These are phyloP conservation scores for Lepidurus packardi DNA, from an alignment of 1,140 invertebrate species.

Conservation along the genomic window DNA sequence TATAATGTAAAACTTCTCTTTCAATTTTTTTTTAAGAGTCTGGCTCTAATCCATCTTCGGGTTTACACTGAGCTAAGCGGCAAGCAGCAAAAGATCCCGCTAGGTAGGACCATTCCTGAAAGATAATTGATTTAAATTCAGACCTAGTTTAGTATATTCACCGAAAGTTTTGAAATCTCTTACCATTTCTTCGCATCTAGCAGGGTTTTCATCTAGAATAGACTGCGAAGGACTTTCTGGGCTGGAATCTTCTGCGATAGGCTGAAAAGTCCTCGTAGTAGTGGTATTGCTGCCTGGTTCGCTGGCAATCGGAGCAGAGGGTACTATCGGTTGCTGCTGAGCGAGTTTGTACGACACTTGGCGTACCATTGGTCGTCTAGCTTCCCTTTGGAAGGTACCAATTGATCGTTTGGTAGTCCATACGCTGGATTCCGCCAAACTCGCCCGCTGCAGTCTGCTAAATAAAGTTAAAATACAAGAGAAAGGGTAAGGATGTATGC, in stretches of 20 bases:
- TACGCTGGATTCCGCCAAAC: not conserved
- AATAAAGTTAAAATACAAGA: not conserved
- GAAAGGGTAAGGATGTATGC: not conserved
- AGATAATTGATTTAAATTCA: not conserved
- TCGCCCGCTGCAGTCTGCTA: not conserved
- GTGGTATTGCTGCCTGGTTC: slow-evolving; percentile 33
- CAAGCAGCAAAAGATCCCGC: slow-evolving; percentile 25
- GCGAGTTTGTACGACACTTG: slow-evolving; percentile 72
- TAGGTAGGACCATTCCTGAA: slow-evolving; percentile 26
- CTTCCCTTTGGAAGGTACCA: slow-evolving; percentile 42
- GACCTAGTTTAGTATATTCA: not conserved
- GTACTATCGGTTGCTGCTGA: slow-evolving; percentile 58
- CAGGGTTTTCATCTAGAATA: slow-evolving; percentile 36
- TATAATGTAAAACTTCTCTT: not conserved
- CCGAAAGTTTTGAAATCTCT: slow-evolving; percentile 8
- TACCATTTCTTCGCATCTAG: slow-evolving; percentile 23
- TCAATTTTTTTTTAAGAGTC: not conserved
- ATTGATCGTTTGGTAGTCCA: not conserved
- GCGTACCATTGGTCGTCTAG: slow-evolving; percentile 62
- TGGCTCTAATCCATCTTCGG: not conserved
- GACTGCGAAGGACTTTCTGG: slow-evolving; percentile 36
- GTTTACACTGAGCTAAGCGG: slow-evolving; percentile 6
- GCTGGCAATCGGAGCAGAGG: slow-evolving; percentile 49
- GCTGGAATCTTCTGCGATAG: slow-evolving; percentile 39
- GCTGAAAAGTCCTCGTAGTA: slow-evolving; percentile 37